A percentile compares a stretch with the other conserved stretches of the same genome.
phyloP scores from a whole-genome alignment of 2,888 invertebrate species.

The Euphydryas editha region DNA sequence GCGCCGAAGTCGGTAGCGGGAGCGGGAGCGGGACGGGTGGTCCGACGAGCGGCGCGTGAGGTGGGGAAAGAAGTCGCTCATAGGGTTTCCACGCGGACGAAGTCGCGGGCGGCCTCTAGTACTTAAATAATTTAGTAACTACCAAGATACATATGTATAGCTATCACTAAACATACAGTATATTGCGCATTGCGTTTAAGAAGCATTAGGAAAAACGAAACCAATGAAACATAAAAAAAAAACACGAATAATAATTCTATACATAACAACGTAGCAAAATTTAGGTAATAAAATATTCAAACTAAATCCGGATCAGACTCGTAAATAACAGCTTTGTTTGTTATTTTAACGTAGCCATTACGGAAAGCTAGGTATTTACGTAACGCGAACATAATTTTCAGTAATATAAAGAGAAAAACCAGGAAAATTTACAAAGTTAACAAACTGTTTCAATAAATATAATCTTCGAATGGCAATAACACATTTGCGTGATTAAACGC shows the following conservation, averaged over 20 bases:
- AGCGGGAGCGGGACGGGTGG: too few species aligned
- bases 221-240: background rate
- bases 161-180: too few species aligned
- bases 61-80: too few species aligned
- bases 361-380: background rate
- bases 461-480: background rate
- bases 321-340: background rate
- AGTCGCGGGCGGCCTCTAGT: too few species aligned
- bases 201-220: background rate
- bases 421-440: background rate
- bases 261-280: background rate
- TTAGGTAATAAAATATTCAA: background rate
- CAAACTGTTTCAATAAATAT: background rate
- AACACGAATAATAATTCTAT: background rate
- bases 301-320: background rate
- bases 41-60: too few species aligned
- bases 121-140: too few species aligned
- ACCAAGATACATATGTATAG: too few species aligned
- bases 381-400: background rate
- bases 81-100: too few species aligned
- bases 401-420: background rate
- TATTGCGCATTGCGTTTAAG: too few species aligned
- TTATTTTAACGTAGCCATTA: background rate
- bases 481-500: conserved; percentile 8
- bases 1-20: too few species aligned